Conservation (phyloP, 2,888 invertebrate genomes). For the Brachycybe producta region DNA sequence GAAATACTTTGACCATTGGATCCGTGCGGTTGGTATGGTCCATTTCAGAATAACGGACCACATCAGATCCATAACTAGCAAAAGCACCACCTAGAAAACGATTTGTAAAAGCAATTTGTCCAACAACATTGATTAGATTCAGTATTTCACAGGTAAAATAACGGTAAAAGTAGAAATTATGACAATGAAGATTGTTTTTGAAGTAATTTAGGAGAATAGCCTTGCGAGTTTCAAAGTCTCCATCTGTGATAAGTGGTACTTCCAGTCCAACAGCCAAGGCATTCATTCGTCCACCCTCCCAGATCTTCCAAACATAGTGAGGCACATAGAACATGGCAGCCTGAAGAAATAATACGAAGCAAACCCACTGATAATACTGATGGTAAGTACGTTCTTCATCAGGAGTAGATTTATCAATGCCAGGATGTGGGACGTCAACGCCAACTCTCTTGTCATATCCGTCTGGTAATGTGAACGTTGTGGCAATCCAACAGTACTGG, state of each 20-base stretch:
- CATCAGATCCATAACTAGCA: conserved; percentile 24
- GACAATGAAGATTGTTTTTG: conserved; percentile 56
- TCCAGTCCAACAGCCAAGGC: conserved; percentile 5
- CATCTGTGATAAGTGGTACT: not conserved
- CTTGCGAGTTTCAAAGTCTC: not conserved
- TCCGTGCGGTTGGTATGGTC: conserved; percentile 20
- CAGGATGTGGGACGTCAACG: conserved; percentile 6
- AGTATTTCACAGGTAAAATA: conserved; percentile 23
- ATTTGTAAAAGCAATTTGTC: conserved; percentile 25
- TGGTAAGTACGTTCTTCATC: conserved; percentile 18
- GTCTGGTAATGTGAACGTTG: conserved; percentile 16
- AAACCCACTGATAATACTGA: conserved; percentile 26
- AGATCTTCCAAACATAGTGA: conserved; percentile 13
- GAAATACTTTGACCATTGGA: conserved; percentile 25
- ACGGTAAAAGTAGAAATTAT: conserved; percentile 40
- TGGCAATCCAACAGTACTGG: too few species aligned
- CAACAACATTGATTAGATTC: conserved; percentile 25
- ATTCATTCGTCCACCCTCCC: conserved; percentile 12
- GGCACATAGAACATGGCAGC: conserved; percentile 16
- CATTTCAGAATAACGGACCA: conserved; percentile 24
- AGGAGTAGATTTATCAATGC: conserved; percentile 7
- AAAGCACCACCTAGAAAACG: conserved; percentile 26
- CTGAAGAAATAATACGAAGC: conserved; percentile 35
- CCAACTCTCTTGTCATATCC: conserved; percentile 36
- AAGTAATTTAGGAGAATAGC: conserved; percentile 54